Evolutionary conservation across 2,113 vertebrate species (phyloP), one percentile per base, ranked within the genome.

Genomic region (Progne subis): DNA sequence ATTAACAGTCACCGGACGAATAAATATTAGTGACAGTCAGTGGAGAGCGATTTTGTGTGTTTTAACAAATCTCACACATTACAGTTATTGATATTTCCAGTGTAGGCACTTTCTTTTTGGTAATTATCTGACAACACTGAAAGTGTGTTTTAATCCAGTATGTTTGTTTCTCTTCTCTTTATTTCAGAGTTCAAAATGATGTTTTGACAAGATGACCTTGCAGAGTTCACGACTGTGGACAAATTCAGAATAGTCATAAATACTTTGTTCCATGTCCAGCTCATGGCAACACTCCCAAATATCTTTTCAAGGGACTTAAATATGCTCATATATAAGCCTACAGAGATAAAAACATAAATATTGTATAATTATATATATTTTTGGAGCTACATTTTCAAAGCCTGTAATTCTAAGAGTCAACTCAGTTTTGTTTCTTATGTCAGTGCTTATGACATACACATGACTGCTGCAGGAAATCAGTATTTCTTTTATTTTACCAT

Each of bases 1-100:
- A 98, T 98, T 98, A 98, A 98, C 98, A 98, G 97, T 98, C 98
- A 97, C 97, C 75, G 98, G 98, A 98, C 98, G 97, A 98, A 98
- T 98, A 98, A 98, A 98, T 98, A 98, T 97, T 98, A 98, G 98
- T 98, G 97, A 98, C 98, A 98, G 98, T 94, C 97, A 96, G 94
- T 53, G 69, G 97, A 98, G 98, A 98, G 97, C 95, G 93, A 97
- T 92, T 97, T 98, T 96, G 97, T 86, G 97, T 98, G 97, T 97
- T 98, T 98, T 98, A 98, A 98, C 97, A 98, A 98, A 98, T 92
- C 97, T 86, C 74, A 8, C 76, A 92, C 97, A 95, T 98, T 97
- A 82, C 92, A 98, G 98, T 98, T 98, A 98, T 87, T 98, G 98
- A 98, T 98, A 98, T 98, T 98, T 98, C 96, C 96, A 97, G 92